Base-by-base conservation (phyloP, 2,888 invertebrate genomes). In the Oscheius sp. region DNA sequence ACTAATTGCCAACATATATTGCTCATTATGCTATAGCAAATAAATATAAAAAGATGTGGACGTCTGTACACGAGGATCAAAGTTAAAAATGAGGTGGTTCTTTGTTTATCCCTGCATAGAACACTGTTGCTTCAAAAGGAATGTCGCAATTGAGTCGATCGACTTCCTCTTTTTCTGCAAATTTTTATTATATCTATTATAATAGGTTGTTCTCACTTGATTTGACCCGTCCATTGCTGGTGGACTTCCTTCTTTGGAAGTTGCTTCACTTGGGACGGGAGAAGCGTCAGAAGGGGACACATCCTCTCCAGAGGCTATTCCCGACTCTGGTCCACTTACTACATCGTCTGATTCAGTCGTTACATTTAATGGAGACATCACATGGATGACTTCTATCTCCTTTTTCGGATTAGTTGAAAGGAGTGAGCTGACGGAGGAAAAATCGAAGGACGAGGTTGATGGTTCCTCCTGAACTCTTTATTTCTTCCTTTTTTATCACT, bases 271-370 rank as follows among this genome's bases (percentile, higher is more conserved):
- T 4, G 69, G 69, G n/a, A 51, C 44, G 12, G 69, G 69, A 2
- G 69, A 69, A 17, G 50, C 14, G 26, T 68, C 68, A 22, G 64
- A 45, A n/a, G n/a, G n/a, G n/a, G n/a, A n/a, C n/a, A n/a, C n/a
- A n/a, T 69, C 68, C 20, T 62, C 69, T 12, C 63, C 72, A 28
- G 74, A 74, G 12, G 67, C 62, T 22, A 72, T 71, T 64, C 73
- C 76, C 1, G 76, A 76, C 44, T 76, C 76, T 26, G 72, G 70
- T 2, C 73, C 76, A 22, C 69, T 70, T 45, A 44, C 32, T 59
- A 61, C 22, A 9, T 68, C 67, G n/a, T 67, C 71, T 0, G 32
- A 41, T 45, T 76, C 76, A 4, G 71, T 76, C 20, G 41, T 41
- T 2, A 76, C 74, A n/a, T 59, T 59, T 22, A 67, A 20, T n/a